Percentiles rank a stretch among this genome's conserved stretches.
Conservation (phyloP, 2,888 invertebrate genomes). For the Deroplatys truncata region DNA sequence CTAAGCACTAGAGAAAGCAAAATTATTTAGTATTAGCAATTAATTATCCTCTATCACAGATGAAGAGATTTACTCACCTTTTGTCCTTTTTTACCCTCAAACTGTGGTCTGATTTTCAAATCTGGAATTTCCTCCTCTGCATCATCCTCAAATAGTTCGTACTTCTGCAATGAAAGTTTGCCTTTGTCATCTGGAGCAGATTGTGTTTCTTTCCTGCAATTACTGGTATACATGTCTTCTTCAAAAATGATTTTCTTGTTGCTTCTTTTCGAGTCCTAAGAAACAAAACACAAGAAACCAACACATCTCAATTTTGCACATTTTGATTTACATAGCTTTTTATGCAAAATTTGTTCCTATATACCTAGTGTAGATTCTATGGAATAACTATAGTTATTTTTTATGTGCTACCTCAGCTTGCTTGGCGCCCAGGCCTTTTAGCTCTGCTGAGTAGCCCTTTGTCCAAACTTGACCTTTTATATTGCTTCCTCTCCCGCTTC, state of each 20-base stretch:
- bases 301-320: no score
- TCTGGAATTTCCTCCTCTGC: slow-evolving; percentile 51
- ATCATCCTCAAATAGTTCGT: slow-evolving; percentile 33
- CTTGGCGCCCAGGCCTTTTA: no score
- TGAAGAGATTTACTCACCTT: slow-evolving; percentile 45
- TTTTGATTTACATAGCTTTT: no score
- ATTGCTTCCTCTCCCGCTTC: no score
- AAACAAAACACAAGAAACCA: not conserved
- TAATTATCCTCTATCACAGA: no score
- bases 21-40: no score
- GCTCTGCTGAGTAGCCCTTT: no score
- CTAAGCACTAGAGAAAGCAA: not conserved
- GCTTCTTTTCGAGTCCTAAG: not conserved
- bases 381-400: no score
- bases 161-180: not conserved
- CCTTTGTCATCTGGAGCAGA: slow-evolving; percentile 44
- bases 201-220: slow-evolving; percentile 22
- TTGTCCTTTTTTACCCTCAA: slow-evolving; percentile 61
- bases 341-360: no score
- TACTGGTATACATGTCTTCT: slow-evolving; percentile 45
- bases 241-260: slow-evolving; percentile 60
- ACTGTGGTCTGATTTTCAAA: slow-evolving; percentile 62
- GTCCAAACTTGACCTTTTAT: no score
- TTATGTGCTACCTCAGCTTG: no score
- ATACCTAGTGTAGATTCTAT: no score